Evolutionary conservation across 2,113 vertebrate species (phyloP).

Genomic region (Morphnarchus princeps): DNA sequence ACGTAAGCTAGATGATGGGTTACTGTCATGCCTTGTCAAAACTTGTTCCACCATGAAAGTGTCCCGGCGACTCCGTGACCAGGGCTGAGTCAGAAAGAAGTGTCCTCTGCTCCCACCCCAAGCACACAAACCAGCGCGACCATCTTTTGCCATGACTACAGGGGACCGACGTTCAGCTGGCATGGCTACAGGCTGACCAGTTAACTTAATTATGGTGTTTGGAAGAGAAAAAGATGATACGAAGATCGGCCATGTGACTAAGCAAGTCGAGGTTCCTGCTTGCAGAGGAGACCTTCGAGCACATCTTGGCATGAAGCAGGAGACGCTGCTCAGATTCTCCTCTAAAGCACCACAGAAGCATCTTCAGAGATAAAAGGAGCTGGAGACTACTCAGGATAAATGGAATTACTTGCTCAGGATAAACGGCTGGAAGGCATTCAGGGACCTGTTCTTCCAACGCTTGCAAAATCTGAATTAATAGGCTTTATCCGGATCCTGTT

Average conservation of each 20-base stretch:
- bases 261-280: not conserved
- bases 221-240: not conserved
- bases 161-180: not conserved
- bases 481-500: not conserved
- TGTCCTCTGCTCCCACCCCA: not conserved
- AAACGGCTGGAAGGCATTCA: not conserved
- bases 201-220: accelerated
- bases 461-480: not conserved
- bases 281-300: not conserved
- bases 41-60: not conserved
- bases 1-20: accelerated
- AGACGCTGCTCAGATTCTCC: not conserved
- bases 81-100: not conserved
- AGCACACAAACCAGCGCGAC: not conserved
- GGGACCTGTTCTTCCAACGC: not conserved
- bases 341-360: not conserved
- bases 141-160: not conserved
- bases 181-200: accelerated
- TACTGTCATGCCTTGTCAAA: accelerated
- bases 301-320: not conserved
- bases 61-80: not conserved
- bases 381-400: not conserved
- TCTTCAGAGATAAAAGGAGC: not conserved
- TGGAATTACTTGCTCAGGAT: not conserved
- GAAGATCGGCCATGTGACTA: accelerated